Conservation (phyloP, 1,140 invertebrate species). For the Alviniconcha marisindica region DNA sequence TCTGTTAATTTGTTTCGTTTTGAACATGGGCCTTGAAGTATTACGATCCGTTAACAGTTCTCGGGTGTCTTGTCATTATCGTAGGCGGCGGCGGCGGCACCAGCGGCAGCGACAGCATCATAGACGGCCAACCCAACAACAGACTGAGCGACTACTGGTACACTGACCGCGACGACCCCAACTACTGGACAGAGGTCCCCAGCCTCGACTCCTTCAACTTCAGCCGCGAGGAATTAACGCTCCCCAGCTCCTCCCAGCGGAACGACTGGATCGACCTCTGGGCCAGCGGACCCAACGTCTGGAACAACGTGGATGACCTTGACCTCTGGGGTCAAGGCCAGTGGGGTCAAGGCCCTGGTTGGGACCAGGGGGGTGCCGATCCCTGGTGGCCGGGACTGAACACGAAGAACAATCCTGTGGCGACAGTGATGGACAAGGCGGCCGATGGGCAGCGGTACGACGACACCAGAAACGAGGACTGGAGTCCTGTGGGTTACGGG, state of each 20-base stretch:
- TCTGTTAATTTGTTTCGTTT: no score
- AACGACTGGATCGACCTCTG: constrained; percentile 31
- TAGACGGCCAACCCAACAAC: background rate
- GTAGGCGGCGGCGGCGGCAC: background rate
- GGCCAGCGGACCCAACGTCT: constrained; percentile 36
- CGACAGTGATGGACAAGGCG: background rate
- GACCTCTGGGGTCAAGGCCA: constrained; percentile 2
- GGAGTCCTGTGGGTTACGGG: background rate
- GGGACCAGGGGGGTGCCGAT: background rate
- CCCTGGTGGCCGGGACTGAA: background rate
- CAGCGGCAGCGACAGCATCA: background rate
- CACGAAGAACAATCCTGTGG: no score
- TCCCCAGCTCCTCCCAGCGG: constrained; percentile 3
- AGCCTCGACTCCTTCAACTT: constrained; percentile 7
- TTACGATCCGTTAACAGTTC: no score
- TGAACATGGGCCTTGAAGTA: no score
- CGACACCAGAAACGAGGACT: no score
- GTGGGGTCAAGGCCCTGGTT: background rate
- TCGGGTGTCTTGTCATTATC: no score
- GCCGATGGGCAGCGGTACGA: no score
- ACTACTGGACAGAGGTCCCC: constrained; percentile 20
- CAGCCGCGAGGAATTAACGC: background rate
- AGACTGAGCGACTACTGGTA: constrained; percentile 27
- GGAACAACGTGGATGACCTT: constrained; percentile 24
- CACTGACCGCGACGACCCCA: constrained; percentile 9